Percentiles rank a stretch among this genome's conserved stretches.
These are phyloP conservation scores for Adoxophyes honmai DNA, from an alignment of 1,140 invertebrate species.

Conservation along the genomic window DNA sequence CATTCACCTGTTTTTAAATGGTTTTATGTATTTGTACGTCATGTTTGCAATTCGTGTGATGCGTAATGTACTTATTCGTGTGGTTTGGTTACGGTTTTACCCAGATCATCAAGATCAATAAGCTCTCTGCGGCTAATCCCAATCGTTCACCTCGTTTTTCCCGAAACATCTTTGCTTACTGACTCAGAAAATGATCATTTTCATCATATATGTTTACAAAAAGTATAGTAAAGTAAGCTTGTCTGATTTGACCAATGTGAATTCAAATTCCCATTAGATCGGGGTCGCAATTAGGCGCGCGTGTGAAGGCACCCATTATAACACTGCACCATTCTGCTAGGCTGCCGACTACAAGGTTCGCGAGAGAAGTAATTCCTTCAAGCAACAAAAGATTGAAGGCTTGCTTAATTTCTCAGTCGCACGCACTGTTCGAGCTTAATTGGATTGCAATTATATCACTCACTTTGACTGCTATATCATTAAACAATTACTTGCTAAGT, in stretches of 20 bases:
- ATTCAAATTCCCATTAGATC: constrained; percentile 34
- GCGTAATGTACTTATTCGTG: too few species aligned
- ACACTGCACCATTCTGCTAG: constrained; percentile 22
- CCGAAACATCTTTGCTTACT: too few species aligned
- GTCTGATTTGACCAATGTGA: neutral
- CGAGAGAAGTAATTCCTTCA: constrained; percentile 59
- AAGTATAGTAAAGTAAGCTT: too few species aligned
- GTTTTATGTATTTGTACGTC: too few species aligned
- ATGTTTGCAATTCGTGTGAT: too few species aligned
- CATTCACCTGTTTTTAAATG: too few species aligned
- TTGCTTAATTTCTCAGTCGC: constrained; percentile 69
- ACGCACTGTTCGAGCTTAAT: constrained; percentile 47
- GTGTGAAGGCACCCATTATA: constrained; percentile 59
- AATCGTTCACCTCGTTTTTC: too few species aligned
- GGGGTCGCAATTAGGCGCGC: constrained; percentile 32
- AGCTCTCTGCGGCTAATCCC: too few species aligned
- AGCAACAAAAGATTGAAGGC: constrained; percentile 65
- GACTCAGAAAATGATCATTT: too few species aligned
- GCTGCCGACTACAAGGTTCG: constrained; percentile 64
- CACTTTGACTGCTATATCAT: constrained; percentile 27
- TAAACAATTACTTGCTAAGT: constrained; percentile 27
- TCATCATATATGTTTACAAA: too few species aligned
- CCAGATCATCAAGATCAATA: too few species aligned
- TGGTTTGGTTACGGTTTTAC: too few species aligned
- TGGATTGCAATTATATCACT: constrained; percentile 48